Evolutionary conservation across 2,888 invertebrate genomes (phyloP), one percentile per base, ranked within the genome.

Genomic region (Lithophane ornitopus): DNA sequence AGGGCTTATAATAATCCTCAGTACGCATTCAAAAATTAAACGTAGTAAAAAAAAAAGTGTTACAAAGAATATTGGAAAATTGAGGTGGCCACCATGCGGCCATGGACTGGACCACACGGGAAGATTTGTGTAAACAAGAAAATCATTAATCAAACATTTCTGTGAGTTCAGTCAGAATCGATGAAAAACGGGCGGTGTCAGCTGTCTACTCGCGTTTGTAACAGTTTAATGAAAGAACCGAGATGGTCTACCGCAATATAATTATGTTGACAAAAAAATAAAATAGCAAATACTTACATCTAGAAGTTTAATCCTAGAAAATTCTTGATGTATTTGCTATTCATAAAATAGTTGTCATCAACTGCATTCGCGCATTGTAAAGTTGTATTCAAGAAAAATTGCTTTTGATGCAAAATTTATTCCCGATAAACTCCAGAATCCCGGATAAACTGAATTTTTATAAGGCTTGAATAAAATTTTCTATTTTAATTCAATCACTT

Each of bases 161-260:
- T 66, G 39, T 58, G 22, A 3, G 56, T 62, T 70, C 34, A 19
- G 46, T 70, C 34, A 19, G 46, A 62, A 79, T 78, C 59, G 82
- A 78, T 78, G 85, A 85, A 39, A 85, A 78, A 76, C 70, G n/a
- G 22, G 1, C 52, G 59, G 28, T 85, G 85, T 81, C 85, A 87
- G 54, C 76, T 80, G 80, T 84, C 84, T 41, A 11, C 26, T 58
- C 34, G 52, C 26, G 62, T 79, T 78, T 82, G 82, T 78, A 66
- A 78, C 77, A 62, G 76, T 56, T 34, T 16, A 41, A 39, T 61
- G 39, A 81, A 49, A 76, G 39, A 61, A 76, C 67, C 28, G 26
- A 52, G 4, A 34, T 63, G 41, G 52, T 56, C 7, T 22, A 16
- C 26, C 14, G 41, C 16, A 22, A 12, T 54, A 41, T 46, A n/a